Percentiles rank a stretch among this genome's conserved stretches.
These are phyloP conservation scores for Augiades crinisus DNA, from an alignment of 2,888 invertebrate genomes.

Conservation along the genomic window DNA sequence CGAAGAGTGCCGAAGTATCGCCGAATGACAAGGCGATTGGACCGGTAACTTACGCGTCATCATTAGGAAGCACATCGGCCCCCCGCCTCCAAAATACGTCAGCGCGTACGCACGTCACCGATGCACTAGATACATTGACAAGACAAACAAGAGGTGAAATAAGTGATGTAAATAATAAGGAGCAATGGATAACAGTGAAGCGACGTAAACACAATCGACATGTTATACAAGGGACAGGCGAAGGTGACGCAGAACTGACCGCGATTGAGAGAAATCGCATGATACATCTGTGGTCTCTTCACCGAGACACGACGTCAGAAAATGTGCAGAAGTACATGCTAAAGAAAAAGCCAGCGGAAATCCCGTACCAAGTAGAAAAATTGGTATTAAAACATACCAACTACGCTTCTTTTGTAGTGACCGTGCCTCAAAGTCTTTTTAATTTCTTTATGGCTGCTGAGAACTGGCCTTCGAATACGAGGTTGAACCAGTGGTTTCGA, in stretches of 20 bases:
- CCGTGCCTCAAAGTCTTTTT: conserved; percentile 3
- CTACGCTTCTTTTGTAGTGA: neutral
- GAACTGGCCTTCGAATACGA: conserved; percentile 11
- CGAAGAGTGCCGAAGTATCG: no score
- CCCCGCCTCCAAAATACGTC: no score
- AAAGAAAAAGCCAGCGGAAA: neutral
- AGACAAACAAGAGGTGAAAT: no score
- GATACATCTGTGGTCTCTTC: neutral
- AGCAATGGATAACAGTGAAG: neutral
- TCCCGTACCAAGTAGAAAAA: neutral
- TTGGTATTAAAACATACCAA: neutral
- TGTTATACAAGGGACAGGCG: neutral
- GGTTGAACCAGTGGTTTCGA: no score
- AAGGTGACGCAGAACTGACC: conserved; percentile 63
- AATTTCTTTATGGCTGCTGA: conserved; percentile 4
- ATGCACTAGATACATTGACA: no score
- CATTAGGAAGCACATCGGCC: no score
- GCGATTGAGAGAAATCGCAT: neutral
- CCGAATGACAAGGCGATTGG: no score
- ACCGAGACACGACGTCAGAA: neutral
- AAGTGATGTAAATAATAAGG: no score
- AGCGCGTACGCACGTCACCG: no score
- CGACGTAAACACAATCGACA: neutral
- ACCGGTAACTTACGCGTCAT: no score
- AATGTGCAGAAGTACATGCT: neutral